Percentiles rank a stretch among this genome's conserved stretches.
Conservation (phyloP, 2,888 invertebrate genomes). For the Brachycybe producta region DNA sequence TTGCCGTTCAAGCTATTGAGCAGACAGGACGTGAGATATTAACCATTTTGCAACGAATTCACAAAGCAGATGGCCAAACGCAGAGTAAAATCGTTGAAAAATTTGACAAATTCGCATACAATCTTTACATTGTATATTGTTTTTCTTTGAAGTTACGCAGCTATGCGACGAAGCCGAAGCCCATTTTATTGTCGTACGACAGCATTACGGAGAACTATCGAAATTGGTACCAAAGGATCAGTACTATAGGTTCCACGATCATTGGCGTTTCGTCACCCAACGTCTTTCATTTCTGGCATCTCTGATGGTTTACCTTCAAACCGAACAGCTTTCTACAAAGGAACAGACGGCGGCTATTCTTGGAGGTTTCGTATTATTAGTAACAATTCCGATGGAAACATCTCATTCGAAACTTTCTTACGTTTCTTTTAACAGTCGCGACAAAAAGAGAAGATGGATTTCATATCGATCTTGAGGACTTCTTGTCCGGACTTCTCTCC, state of each 20-base stretch:
- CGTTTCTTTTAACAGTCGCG: conserved; percentile 46
- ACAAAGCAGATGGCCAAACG: conserved; percentile 50
- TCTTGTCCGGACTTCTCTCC: conserved; percentile 63
- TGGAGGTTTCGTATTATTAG: conserved; percentile 47
- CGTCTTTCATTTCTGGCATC: conserved; percentile 63
- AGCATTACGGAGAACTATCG: conserved; percentile 50
- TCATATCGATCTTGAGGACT: conserved; percentile 83
- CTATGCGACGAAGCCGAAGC: conserved; percentile 41
- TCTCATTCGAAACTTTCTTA: conserved; percentile 7
- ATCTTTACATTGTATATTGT: conserved; percentile 38
- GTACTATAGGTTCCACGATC: conserved; percentile 71
- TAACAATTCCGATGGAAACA: not conserved
- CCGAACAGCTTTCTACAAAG: conserved; percentile 56
- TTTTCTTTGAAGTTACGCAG: conserved; percentile 43
- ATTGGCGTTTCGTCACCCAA: conserved; percentile 73
- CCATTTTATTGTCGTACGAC: conserved; percentile 50
- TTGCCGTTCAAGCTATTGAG: conserved; percentile 59
- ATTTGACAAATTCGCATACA: conserved; percentile 6
- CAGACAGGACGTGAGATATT: conserved; percentile 61
- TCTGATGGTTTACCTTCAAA: conserved; percentile 65
- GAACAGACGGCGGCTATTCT: conserved; percentile 62
- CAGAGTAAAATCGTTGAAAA: conserved; percentile 44
- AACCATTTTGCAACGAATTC: conserved; percentile 68
- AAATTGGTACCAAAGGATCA: conserved; percentile 56
- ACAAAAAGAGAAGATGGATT: conserved; percentile 57